Conservation (phyloP, 2,113 vertebrate species). For the Hyla sarda region DNA sequence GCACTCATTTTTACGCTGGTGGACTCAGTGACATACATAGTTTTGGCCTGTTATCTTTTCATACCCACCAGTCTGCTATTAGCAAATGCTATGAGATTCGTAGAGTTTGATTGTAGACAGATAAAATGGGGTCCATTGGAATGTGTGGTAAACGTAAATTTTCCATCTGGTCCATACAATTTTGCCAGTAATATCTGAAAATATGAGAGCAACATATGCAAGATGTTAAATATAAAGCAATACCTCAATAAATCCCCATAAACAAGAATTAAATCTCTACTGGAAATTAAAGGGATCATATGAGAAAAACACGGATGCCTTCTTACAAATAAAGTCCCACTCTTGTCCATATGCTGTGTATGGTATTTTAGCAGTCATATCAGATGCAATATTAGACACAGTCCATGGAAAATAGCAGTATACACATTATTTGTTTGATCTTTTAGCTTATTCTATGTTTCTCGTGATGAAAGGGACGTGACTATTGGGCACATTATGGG, state of each 20-base stretch:
- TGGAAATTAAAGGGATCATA: too few relatives aligned
- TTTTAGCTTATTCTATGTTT: background rate
- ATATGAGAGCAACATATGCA: background rate
- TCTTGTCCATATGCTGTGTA: background rate
- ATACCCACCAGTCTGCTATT: constrained; percentile 83
- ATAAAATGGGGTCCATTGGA: constrained; percentile 82
- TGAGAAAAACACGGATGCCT: too few relatives aligned
- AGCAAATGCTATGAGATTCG: constrained; percentile 78
- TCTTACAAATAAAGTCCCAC: background rate
- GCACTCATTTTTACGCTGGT: too few relatives aligned
- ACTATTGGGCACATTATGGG: background rate
- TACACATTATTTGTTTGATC: background rate
- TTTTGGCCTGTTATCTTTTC: background rate
- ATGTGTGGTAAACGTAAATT: constrained; percentile 85
- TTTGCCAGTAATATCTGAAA: constrained; percentile 81
- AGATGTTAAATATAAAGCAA: background rate
- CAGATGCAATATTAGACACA: background rate
- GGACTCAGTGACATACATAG: too few relatives aligned
- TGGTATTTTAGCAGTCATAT: background rate
- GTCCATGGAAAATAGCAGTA: background rate
- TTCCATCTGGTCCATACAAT: constrained; percentile 79
- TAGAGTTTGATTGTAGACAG: constrained; percentile 88
- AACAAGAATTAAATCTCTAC: background rate
- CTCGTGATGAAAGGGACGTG: background rate
- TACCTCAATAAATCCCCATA: background rate